Base-by-base conservation (phyloP, 1,140 invertebrate species). In the Drosophila busckii region DNA sequence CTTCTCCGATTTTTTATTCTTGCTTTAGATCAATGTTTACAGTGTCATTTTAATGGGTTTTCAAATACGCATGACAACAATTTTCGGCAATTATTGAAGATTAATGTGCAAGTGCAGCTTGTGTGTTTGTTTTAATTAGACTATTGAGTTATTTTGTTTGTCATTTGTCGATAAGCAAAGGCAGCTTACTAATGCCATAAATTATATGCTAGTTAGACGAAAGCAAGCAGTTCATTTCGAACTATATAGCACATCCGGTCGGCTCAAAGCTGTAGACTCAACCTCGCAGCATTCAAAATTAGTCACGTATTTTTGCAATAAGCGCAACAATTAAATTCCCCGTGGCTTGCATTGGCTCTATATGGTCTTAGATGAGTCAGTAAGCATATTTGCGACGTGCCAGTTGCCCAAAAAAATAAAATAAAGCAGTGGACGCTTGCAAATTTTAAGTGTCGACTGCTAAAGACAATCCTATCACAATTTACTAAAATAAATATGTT, bases 51-150 rank as follows among this genome's bases (percentile, higher is more conserved):
- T 68, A 82, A 82, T 76, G 70, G 48, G 4, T 83, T 82, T 82
- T 70, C 70, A 82, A 82, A 76, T 82, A 82, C 78, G 70, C 76
- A 62, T 76, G 76, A 83, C 76, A 82, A 70, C 76, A 83, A 83
- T 64, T 83, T 70, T 41, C 44, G 55, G 66, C 76, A 82, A 83
- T 82, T 83, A 82, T 58, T 38, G 23, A 70, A 83, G 76, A 82
- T 82, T 70, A 82, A 82, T 83, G 75, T 32, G 9, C 17, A 38
- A 55, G 64, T 70, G 73, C 69, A 52, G 32, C 48, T 59, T 29
- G 71, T 65, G 29, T 29, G 29, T 16, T 34, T 31, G 44, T 4
- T 28, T 82, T 38, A 82, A 66, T 82, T 66, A 69, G 70, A 60
- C 42, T 58, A 62, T 49, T 64, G 56, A 63, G 29, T 63, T 55